Percentiles rank a stretch among this genome's conserved stretches.
phyloP scores from a whole-genome alignment of 1,140 invertebrate genomes.

The Leptinotarsa lineolata region DNA sequence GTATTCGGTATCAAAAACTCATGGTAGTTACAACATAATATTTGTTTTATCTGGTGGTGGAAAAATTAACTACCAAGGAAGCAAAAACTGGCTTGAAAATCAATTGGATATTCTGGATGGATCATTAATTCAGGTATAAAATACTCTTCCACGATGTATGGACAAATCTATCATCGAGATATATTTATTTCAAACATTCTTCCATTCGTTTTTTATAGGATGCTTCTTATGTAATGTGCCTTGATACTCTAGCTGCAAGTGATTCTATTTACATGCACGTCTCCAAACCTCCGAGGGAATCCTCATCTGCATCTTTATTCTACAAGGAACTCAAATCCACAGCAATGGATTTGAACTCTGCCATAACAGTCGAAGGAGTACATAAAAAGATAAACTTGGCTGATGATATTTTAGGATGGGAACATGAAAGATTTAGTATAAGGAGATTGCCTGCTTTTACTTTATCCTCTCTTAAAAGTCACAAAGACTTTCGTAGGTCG shows the following conservation, averaged over 20 bases:
- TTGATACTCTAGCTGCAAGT: constrained; percentile 82
- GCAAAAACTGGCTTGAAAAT: constrained; percentile 96
- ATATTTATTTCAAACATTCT: neutral
- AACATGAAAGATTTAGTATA: constrained; percentile 96
- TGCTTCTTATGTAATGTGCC: constrained; percentile 86
- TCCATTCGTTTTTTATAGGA: constrained; percentile 64
- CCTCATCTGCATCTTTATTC: constrained; percentile 72
- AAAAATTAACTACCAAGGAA: constrained; percentile 91
- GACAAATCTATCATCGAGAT: too few species aligned
- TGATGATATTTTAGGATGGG: constrained; percentile 88
- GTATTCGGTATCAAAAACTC: constrained; percentile 79
- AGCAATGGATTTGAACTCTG: constrained; percentile 58
- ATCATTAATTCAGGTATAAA: constrained; percentile 71
- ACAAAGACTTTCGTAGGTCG: constrained; percentile 62
- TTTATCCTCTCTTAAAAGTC: constrained; percentile 62
- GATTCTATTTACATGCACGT: constrained; percentile 85
- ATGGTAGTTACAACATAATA: constrained; percentile 84
- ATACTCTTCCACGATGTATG: neutral
- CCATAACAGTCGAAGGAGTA: constrained; percentile 73
- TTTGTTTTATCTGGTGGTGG: constrained; percentile 92
- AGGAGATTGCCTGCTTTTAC: constrained; percentile 61
- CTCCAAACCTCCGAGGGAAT: constrained; percentile 93
- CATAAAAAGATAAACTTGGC: constrained; percentile 99
- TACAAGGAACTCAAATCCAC: constrained; percentile 71
- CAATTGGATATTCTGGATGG: constrained; percentile 79